Percentiles rank a stretch among this genome's conserved stretches.
phyloP scores from a whole-genome alignment of 2,797 vertebrate genomes.

The Epinephelus coioides region DNA sequence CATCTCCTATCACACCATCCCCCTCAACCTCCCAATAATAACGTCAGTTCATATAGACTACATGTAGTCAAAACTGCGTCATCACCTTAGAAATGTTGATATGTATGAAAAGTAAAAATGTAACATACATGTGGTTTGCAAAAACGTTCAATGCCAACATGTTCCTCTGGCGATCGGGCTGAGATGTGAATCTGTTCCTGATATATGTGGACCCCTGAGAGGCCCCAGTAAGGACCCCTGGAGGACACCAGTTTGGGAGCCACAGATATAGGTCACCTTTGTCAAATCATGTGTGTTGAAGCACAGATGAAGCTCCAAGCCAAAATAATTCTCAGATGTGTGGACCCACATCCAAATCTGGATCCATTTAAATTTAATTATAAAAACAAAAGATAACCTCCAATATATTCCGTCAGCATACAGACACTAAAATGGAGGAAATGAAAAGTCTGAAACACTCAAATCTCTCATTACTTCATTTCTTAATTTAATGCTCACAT shows the following conservation, averaged over 20 bases:
- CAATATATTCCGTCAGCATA: neutral
- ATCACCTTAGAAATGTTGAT: too few species aligned
- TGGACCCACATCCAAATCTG: slow-evolving; percentile 60
- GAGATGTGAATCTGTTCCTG: slow-evolving; percentile 20
- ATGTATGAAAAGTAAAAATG: too few species aligned
- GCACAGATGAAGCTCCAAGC: slow-evolving; percentile 46
- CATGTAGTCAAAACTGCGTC: too few species aligned
- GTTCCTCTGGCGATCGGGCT: too few species aligned
- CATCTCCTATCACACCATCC: too few species aligned
- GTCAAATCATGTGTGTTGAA: slow-evolving; percentile 52
- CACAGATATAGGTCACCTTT: slow-evolving; percentile 67
- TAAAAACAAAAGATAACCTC: neutral
- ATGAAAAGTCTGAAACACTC: slow-evolving; percentile 17
- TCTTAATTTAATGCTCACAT: slow-evolving; percentile 85
- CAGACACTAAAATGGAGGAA: neutral
- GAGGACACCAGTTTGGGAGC: slow-evolving; percentile 22
- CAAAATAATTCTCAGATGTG: slow-evolving; percentile 44
- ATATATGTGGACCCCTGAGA: slow-evolving; percentile 26
- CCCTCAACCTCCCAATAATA: too few species aligned
- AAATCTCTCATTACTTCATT: slow-evolving; percentile 56
- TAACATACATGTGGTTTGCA: too few species aligned
- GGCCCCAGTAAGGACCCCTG: slow-evolving; percentile 5
- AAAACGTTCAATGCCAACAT: too few species aligned
- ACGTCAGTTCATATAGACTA: too few species aligned
- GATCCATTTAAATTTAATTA: slow-evolving; percentile 16